A percentile compares a stretch with the other conserved stretches of the same genome.
These are phyloP conservation scores for Pegea sp. DNA, from an alignment of 23 tunicate genomes.

Conservation along the genomic window DNA sequence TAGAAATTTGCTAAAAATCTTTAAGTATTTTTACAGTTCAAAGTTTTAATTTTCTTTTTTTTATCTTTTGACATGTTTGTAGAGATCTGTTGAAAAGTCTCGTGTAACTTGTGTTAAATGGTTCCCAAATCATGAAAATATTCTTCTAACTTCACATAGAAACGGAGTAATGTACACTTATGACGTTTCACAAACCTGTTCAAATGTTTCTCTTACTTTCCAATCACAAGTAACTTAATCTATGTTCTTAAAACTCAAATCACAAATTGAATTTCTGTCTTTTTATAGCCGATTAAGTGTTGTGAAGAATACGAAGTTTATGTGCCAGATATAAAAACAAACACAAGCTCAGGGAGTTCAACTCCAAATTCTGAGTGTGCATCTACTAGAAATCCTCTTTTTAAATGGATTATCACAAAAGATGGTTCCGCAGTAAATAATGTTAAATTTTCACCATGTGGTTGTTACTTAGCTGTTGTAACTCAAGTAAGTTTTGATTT, in stretches of 20 bases:
- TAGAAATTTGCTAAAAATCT: neutral
- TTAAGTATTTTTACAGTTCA: neutral
- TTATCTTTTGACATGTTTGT: conserved; percentile 5
- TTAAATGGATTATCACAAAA: conserved; percentile 64
- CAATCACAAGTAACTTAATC: conserved; percentile 43
- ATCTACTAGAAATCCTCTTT: conserved; percentile 60
- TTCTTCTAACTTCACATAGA: conserved; percentile 39
- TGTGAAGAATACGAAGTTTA: conserved; percentile 24
- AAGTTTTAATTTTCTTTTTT: neutral
- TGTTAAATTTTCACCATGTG: conserved; percentile 77
- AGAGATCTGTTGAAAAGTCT: conserved; percentile 78
- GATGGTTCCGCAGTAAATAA: conserved; percentile 72
- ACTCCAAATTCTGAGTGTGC: no score
- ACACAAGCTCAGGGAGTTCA: no score
- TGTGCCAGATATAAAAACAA: conserved; percentile 20
- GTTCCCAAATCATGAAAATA: conserved; percentile 54
- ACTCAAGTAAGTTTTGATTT: conserved; percentile 68
- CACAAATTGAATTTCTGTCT: neutral
- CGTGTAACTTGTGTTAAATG: conserved; percentile 78
- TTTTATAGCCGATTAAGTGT: conserved; percentile 24
- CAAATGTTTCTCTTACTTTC: conserved; percentile 29
- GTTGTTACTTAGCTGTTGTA: conserved; percentile 56
- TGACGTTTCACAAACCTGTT: conserved; percentile 36
- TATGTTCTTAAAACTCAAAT: neutral
- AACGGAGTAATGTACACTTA: conserved; percentile 86